A percentile compares a stretch with the other conserved stretches of the same genome.
phyloP scores from a whole-genome alignment of 2,888 invertebrate species.

The Protophormia terraenovae region DNA sequence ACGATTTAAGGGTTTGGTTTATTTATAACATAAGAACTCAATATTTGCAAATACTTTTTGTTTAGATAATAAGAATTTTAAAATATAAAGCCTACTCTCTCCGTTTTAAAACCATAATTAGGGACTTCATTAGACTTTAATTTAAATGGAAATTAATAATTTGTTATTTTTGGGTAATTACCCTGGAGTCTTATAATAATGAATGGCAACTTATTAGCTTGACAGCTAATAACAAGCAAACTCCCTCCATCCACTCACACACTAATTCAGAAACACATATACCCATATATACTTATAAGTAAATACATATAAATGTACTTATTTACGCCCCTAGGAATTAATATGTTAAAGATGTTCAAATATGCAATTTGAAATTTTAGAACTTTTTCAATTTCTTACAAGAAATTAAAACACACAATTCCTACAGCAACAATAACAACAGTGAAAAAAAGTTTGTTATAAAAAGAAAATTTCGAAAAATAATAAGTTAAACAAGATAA shows the following conservation, averaged over 20 bases:
- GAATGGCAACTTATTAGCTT: conserved; percentile 29
- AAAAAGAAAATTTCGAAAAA: neutral
- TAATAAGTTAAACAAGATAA: conserved; percentile 16
- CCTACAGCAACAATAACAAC: too few species aligned
- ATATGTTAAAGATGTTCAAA: conserved; percentile 6
- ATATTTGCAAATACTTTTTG: neutral
- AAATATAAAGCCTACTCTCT: neutral
- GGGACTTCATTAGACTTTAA: neutral
- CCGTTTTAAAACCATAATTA: neutral
- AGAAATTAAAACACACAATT: neutral
- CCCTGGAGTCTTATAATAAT: conserved; percentile 11
- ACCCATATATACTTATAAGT: neutral
- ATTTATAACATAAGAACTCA: neutral
- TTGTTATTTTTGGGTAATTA: conserved; percentile 7
- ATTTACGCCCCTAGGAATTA: neutral
- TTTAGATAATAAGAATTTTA: neutral
- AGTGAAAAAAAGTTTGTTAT: too few species aligned
- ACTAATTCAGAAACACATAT: neutral
- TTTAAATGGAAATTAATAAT: conserved; percentile 38
- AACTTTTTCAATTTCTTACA: conserved; percentile 26
- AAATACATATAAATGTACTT: neutral
- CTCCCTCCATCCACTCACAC: neutral
- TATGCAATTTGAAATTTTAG: conserved; percentile 36
- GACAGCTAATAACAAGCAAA: conserved; percentile 35
- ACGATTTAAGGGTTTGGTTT: neutral